Evolutionary conservation across 2,888 invertebrate genomes (phyloP), one percentile per base, ranked within the genome.

Genomic region (Tiliacea aurago): DNA sequence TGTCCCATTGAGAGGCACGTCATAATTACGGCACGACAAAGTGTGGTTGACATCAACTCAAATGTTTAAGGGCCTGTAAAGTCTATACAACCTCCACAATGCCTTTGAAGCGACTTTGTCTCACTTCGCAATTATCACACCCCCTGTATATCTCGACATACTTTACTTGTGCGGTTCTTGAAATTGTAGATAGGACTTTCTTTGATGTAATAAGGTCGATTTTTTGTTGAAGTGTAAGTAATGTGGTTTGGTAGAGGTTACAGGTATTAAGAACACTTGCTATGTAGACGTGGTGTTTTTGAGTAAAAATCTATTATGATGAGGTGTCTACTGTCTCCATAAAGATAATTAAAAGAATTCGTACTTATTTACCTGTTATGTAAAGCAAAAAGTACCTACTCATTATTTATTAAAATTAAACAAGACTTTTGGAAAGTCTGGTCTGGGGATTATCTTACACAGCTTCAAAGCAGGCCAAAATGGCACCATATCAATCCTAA

Each of bases 61-160:
- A 93, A 91, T 93, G 94, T 91, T 95, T 93, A 95, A 96, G 95
- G 90, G 93, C 86, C 94, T 94, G 95, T 94, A 91, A 93, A 90
- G 90, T 92, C 92, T 92, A 93, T 94, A 94, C 92, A 93, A 91
- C 91, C 86, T 92, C 89, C 90, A 95, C 95, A 95, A 96, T 95
- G 81, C 92, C 93, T 95, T 94, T 94, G 95, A 94, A 89, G 89
- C 91, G 93, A 96, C 95, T 95, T 96, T 96, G 95, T 96, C 95
- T 95, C 95, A 91, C 92, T 91, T 91, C 89, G 93, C 93, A 95
- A 96, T 96, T 95, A 96, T 95, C 90, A 95, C 95, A 94, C 95
- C 95, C 95, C 94, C 91, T 94, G 90, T 93, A 86, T 90, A 91
- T 92, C 90, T 91, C 88, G 81, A 87, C 91, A 80, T 85, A 89